These are phyloP conservation scores for Dicyrtomina minuta DNA, from an alignment of 2,888 invertebrate genomes.

Conservation along the genomic window DNA sequence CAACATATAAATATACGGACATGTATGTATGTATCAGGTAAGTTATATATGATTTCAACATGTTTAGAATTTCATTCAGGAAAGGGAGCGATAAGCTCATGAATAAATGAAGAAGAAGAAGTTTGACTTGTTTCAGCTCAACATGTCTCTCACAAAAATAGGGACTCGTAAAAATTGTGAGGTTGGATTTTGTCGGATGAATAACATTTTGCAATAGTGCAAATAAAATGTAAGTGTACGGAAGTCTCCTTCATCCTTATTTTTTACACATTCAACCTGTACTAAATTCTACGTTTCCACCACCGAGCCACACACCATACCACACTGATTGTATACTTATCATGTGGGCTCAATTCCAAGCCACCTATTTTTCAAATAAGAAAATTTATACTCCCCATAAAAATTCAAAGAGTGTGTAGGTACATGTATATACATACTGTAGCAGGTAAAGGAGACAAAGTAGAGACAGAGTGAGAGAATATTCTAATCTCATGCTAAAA, in stretches of 20 bases:
- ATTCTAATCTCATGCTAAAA: too few relatives aligned
- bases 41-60: not conserved
- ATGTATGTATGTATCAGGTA: not conserved
- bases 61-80: not conserved
- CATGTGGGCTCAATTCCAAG: too few relatives aligned
- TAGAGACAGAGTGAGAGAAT: too few relatives aligned
- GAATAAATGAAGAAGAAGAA: constrained; percentile 9
- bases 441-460: too few relatives aligned
- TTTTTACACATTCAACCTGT: not conserved
- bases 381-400: too few relatives aligned
- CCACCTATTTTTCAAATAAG: too few relatives aligned
- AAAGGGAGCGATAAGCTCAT: not conserved
- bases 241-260: not conserved
- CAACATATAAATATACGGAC: not conserved
- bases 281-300: too few relatives aligned
- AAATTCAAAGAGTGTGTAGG: too few relatives aligned
- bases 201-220: constrained; percentile 18
- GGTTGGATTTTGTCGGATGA: constrained; percentile 24
- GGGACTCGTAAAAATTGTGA: constrained; percentile 15
- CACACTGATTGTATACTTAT: too few relatives aligned
- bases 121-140: not conserved
- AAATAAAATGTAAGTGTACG: constrained; percentile 1
- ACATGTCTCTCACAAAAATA: not conserved
- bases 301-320: too few relatives aligned
- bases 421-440: too few relatives aligned